A percentile compares a stretch with the other conserved stretches of the same genome.
phyloP scores from a whole-genome alignment of 2,113 vertebrate genomes.

The Caretta caretta region DNA sequence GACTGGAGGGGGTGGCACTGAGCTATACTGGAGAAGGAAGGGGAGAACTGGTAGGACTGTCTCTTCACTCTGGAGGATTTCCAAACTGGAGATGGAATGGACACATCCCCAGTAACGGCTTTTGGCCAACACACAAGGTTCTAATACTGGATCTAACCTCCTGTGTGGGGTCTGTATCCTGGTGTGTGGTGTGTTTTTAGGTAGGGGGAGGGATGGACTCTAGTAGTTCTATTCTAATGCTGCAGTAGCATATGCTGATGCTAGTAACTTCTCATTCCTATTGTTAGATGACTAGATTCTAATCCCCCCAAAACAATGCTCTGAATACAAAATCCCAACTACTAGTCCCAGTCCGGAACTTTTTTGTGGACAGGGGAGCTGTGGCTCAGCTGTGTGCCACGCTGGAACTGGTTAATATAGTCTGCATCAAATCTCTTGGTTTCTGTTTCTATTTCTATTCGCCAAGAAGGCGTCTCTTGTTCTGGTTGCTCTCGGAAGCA shows the following conservation, averaged over 20 bases:
- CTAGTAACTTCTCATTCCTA: not conserved
- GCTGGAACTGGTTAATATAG: rapidly evolving
- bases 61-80: not conserved
- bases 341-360: not conserved
- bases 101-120: not conserved
- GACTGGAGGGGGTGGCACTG: not conserved
- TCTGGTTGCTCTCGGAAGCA: not conserved
- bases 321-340: not conserved
- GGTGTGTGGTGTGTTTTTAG: not conserved
- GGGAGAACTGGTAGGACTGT: rapidly evolving
- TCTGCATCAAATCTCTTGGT: not conserved
- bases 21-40: rapidly evolving
- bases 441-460: slow-evolving; percentile 35
- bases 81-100: rapidly evolving
- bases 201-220: rapidly evolving
- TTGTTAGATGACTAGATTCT: not conserved
- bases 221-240: not conserved
- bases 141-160: not conserved
- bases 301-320: not conserved
- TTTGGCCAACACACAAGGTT: not conserved
- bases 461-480: not conserved
- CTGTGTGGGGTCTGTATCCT: not conserved
- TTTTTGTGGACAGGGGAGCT: not conserved
- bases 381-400: not conserved
- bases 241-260: not conserved